Percentiles rank a stretch among this genome's conserved stretches.
These are phyloP conservation scores for Xiphophorus maculatus DNA, from an alignment of 2,113 vertebrate genomes.

Conservation along the genomic window DNA sequence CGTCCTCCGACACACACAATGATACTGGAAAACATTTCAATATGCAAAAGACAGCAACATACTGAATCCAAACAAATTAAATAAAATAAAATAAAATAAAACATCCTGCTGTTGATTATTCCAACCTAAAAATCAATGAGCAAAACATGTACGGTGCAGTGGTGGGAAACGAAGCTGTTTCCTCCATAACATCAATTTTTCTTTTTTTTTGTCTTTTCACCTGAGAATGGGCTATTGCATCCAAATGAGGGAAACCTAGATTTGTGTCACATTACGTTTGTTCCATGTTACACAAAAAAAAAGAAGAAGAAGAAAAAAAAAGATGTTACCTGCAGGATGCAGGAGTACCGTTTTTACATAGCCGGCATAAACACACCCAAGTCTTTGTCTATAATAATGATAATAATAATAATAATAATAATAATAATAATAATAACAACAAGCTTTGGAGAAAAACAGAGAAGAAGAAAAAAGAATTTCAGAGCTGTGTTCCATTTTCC, in stretches of 20 bases:
- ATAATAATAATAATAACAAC: slow-evolving; percentile 52
- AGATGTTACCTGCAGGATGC: slow-evolving; percentile 29
- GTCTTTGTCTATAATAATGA: slow-evolving; percentile 48
- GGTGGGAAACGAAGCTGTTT: slow-evolving; percentile 6
- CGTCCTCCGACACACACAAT: slow-evolving; percentile 32
- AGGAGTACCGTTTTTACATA: slow-evolving; percentile 63
- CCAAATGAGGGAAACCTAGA: slow-evolving; percentile 3
- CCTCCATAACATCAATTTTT: slow-evolving; percentile 28
- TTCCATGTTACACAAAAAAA: slow-evolving; percentile 15
- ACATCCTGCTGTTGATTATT: slow-evolving; percentile 20
- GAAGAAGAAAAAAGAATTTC: slow-evolving; percentile 22
- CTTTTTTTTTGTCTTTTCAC: slow-evolving; percentile 16
- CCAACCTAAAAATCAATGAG: slow-evolving; percentile 36
- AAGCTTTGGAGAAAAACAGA: slow-evolving; percentile 62
- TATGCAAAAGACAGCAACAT: slow-evolving; percentile 35
- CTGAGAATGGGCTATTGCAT: slow-evolving; percentile 57
- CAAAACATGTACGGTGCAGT: background rate
- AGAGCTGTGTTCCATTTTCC: slow-evolving; percentile 32
- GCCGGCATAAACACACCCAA: slow-evolving; percentile 46
- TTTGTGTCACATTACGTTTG: slow-evolving; percentile 4
- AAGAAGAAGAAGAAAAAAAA: too few relatives aligned
- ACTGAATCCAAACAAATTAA: slow-evolving; percentile 35
- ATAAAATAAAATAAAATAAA: too few relatives aligned
- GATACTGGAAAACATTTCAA: slow-evolving; percentile 60
- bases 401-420: slow-evolving; percentile 47